Evolutionary conservation across 2,797 vertebrate genomes (phyloP).

Genomic region (Gadopsis bispinosus): DNA sequence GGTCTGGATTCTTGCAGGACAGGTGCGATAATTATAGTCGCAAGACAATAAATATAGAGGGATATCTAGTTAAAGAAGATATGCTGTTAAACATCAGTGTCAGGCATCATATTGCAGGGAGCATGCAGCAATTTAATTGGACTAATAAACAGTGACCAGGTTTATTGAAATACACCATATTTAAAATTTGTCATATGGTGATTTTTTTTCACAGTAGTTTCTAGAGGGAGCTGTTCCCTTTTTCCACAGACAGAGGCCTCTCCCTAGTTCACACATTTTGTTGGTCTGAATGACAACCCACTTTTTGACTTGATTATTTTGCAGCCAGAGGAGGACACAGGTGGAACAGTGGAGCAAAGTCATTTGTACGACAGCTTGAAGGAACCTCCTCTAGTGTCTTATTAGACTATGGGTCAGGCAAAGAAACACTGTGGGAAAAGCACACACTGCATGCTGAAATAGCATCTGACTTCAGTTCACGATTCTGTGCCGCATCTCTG

Average conservation of each 20-base stretch:
- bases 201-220: constrained; percentile 57
- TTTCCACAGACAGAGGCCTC: constrained; percentile 36
- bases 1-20: constrained; percentile 62
- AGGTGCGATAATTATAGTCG: constrained; percentile 65
- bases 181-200: constrained; percentile 42
- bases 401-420: constrained; percentile 74
- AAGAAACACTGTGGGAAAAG: constrained; percentile 73
- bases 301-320: constrained; percentile 69
- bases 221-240: constrained; percentile 46
- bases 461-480: constrained; percentile 74
- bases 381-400: constrained; percentile 70
- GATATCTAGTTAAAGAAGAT: constrained; percentile 51
- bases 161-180: constrained; percentile 47
- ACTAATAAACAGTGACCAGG: constrained; percentile 48
- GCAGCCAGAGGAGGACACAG: constrained; percentile 70
- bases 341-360: constrained; percentile 72
- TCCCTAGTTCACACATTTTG: constrained; percentile 31
- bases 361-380: constrained; percentile 77
- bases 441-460: constrained; percentile 73
- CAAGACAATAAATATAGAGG: constrained; percentile 63
- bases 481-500: constrained; percentile 66
- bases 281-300: constrained; percentile 65
- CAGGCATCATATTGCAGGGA: constrained; percentile 42
- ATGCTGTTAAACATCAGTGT: constrained; percentile 54
- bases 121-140: constrained; percentile 39